A percentile compares a stretch with the other conserved stretches of the same genome.
These are phyloP conservation scores for Cyrtonyx montezumae DNA, from an alignment of 2,113 vertebrate genomes.

Conservation along the genomic window DNA sequence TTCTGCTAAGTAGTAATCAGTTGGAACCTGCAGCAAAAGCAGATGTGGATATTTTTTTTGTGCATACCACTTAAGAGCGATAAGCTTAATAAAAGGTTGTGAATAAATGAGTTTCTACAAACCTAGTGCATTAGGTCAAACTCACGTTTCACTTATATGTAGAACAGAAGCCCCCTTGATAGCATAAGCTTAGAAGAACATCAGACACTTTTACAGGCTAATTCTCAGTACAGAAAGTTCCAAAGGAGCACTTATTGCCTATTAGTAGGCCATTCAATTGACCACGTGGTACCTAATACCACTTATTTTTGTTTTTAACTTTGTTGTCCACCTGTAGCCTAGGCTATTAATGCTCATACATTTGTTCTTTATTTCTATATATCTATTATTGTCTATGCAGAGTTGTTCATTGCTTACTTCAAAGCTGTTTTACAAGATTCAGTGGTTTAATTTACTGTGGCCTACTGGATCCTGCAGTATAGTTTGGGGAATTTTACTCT, in stretches of 20 bases:
- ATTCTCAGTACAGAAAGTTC: not conserved
- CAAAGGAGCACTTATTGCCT: not conserved
- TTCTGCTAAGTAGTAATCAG: not conserved
- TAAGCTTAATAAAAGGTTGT: not conserved
- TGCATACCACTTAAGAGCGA: rapidly evolving
- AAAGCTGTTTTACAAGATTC: not conserved
- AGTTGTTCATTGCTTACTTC: not conserved
- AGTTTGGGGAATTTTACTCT: not conserved
- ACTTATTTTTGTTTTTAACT: not conserved
- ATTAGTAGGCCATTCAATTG: not conserved
- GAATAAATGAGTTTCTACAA: not conserved
- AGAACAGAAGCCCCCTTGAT: not conserved
- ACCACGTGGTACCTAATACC: not conserved
- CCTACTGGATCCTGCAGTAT: not conserved
- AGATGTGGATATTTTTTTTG: not conserved
- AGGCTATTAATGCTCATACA: not conserved
- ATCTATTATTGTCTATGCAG: not conserved
- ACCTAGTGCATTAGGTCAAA: not conserved
- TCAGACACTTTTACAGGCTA: not conserved
- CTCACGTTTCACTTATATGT: not conserved
- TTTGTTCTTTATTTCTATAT: not conserved
- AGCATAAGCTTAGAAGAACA: not conserved
- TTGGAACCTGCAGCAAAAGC: not conserved
- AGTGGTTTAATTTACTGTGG: not conserved
- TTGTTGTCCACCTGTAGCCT: not conserved